Evolutionary conservation across 2,888 invertebrate genomes (phyloP).

Genomic region (Lumbricus terrestris): DNA sequence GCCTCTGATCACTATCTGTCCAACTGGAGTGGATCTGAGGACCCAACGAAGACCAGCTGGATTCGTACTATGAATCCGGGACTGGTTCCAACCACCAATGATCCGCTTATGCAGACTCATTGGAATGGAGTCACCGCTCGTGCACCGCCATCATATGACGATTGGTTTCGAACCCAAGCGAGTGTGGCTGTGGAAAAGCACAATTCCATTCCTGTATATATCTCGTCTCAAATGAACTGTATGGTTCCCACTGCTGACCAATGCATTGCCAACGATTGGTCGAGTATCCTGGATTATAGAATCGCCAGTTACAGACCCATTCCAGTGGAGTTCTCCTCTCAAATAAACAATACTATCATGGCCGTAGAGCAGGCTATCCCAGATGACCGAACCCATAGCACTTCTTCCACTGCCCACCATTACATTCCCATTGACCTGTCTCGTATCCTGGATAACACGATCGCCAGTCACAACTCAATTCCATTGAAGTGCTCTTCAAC

Average conservation of each 20-base stretch:
- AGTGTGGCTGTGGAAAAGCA: not conserved
- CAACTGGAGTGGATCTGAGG: not conserved
- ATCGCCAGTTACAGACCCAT: not conserved
- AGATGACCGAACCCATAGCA: not conserved
- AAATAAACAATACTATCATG: not conserved
- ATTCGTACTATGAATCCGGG: not conserved
- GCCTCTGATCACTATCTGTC: not conserved
- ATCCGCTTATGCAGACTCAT: not conserved
- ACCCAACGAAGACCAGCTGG: not conserved
- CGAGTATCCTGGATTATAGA: not conserved
- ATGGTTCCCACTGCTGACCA: not conserved
- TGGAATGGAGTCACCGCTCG: not conserved
- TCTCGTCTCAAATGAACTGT: not conserved
- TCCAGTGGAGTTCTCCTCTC: not conserved
- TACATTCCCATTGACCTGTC: not conserved
- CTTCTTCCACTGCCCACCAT: not conserved
- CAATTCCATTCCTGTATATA: not conserved
- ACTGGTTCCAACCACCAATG: not conserved
- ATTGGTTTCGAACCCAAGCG: not conserved
- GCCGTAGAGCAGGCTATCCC: not conserved
- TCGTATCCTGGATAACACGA: too few species aligned
- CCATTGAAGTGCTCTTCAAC: too few species aligned
- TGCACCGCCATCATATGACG: not conserved
- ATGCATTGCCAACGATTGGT: not conserved
- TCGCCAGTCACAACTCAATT: too few species aligned